Evolutionary conservation across 2,797 vertebrate genomes (phyloP), one percentile per base, ranked within the genome.

Genomic region (Avahi laniger): DNA sequence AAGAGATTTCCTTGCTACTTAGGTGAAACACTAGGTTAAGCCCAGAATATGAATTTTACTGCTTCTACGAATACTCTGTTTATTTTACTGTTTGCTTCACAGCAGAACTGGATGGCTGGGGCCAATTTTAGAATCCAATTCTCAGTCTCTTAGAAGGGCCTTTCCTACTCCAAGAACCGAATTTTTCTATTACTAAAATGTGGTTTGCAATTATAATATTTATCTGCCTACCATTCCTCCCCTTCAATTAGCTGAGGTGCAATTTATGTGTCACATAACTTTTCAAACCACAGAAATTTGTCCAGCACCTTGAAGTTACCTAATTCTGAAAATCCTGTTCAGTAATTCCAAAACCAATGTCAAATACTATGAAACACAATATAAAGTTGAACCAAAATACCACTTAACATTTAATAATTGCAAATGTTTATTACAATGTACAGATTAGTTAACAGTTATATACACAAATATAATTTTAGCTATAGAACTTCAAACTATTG

Each of bases 401-500:
- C 61, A 92, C 0, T 38, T 28, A 94, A 91, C 61, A 96, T 89
- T 97, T 97, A 30, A 94, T 97, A 97, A 97, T 94, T 98, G 98
- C 94, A 98, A 98, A 98, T 98, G 97, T 98, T 99, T 98, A 98
- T 98, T 98, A 94, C 96, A 98, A 98, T 96, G 86, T 97, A 98
- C 92, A 95, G 97, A 97, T 98, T 98, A 98, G 98, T 98, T 93
- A 97, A 65, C 14, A 96, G 85, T 95, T 98, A 98, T 98, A 97
- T 97, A 98, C 97, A 98, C 98, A 98, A 98, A 99, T 98, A 98
- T 76, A 98, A 97, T 97, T 98, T 98, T 95, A 98, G 96, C 97
- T 98, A 98, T 98, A 98, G 98, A 98, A 98, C 81, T 93, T 96
- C 98, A 98, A 91, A 96, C 57, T 94, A 97, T 94, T 96, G 97